Evolutionary conservation across 2,888 invertebrate species (phyloP), one percentile per base, ranked within the genome.

Genomic region (Ectemnius cavifrons): DNA sequence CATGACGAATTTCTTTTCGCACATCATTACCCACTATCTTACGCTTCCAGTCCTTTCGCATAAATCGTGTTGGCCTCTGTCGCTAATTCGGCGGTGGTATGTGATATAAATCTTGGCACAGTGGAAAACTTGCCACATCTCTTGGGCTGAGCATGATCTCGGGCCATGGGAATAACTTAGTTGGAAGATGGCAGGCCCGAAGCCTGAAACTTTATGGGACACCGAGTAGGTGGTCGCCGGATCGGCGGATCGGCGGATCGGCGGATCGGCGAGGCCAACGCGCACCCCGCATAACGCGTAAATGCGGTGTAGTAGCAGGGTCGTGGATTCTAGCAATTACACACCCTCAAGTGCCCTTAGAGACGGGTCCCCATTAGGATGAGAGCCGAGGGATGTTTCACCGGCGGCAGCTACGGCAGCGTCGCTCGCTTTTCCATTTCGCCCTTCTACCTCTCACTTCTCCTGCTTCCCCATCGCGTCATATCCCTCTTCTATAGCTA

Each of bases 261-360:
- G 37, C 4, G 37, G 8, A 83, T 79, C 66, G 75, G 82, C 8
- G 8, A 75, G 75, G 74, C 81, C 80, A 78, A 80, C 82, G 83
- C 84, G 86, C 85, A 85, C 84, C 84, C 86, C 79, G 82, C 81
- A 84, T 81, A 85, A 81, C 86, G 83, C 85, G 85, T 88, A 89
- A 83, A 89, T 89, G 87, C 84, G 87, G 85, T 88, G 84, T 88
- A 87, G 86, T 88, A 85, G 86, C 87, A 82, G 90, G 89, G 87
- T 89, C 87, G 89, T 89, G 87, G 89, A 90, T 90, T 89, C 88
- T 88, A 90, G 91, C 90, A 91, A 91, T 91, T 91, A 91, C 90
- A 89, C 86, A 85, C 87, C 88, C 88, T 90, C 89, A 81, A 91
- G 90, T 88, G 85, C 88, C 86, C 89, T 90, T 83, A 84, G 85